Conservation (phyloP, 1,140 invertebrate genomes). For the Drosophila parabipectinata region DNA sequence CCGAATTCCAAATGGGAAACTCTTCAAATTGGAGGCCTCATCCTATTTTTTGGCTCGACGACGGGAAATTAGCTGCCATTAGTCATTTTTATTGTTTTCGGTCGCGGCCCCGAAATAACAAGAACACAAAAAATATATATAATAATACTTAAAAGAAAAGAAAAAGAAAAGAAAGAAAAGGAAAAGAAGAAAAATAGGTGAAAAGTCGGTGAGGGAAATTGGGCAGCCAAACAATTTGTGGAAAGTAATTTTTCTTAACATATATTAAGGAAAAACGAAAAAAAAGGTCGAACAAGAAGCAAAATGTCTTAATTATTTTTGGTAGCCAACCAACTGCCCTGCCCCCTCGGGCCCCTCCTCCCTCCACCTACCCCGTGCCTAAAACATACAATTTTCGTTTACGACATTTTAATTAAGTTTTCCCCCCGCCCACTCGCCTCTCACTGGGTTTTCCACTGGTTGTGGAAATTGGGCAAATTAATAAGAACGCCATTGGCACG, state of each 20-base stretch:
- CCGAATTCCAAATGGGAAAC: constrained; percentile 49
- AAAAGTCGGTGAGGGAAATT: constrained; percentile 50
- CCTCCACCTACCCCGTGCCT: constrained; percentile 18
- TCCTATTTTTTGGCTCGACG: constrained; percentile 23
- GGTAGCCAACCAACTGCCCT: constrained; percentile 29
- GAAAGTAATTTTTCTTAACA: constrained; percentile 74
- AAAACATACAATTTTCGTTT: constrained; percentile 82
- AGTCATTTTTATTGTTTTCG: constrained; percentile 83
- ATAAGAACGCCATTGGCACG: constrained; percentile 80
- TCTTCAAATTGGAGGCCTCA: constrained; percentile 35
- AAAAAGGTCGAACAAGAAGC: constrained; percentile 57
- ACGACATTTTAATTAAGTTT: constrained; percentile 83
- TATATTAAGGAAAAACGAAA: constrained; percentile 16
- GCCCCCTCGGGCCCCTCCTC: neutral
- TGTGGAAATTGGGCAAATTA: constrained; percentile 80
- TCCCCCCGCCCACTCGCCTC: constrained; percentile 35
- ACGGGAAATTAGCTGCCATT: constrained; percentile 82
- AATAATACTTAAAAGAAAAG: neutral
- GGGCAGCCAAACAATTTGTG: constrained; percentile 78
- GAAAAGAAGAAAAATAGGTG: neutral
- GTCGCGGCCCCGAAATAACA: constrained; percentile 56
- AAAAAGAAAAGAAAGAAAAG: neutral
- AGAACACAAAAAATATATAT: constrained; percentile 13
- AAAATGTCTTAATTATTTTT: constrained; percentile 83
- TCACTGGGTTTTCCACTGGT: constrained; percentile 27